Percentiles rank a stretch among this genome's conserved stretches.
These are phyloP conservation scores for Charanyca ferruginea DNA, from an alignment of 2,888 invertebrate genomes.

Conservation along the genomic window DNA sequence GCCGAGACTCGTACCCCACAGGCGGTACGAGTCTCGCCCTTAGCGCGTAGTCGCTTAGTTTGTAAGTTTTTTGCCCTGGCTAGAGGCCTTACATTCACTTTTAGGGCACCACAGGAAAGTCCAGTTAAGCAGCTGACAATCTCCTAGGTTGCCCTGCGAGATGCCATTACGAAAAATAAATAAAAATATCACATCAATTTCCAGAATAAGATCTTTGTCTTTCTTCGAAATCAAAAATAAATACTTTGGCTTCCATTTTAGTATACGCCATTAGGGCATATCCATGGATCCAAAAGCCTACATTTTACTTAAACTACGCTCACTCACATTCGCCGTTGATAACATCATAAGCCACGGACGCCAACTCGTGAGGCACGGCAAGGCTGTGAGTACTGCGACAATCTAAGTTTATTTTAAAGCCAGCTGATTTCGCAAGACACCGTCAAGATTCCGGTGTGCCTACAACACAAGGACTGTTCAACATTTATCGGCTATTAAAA, in stretches of 20 bases:
- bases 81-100: no score
- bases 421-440: slow-evolving; percentile 47
- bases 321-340: slow-evolving; percentile 34
- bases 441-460: slow-evolving; percentile 46
- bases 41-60: no score
- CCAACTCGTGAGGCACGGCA: slow-evolving; percentile 40
- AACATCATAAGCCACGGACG: slow-evolving; percentile 46
- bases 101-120: no score
- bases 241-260: not conserved
- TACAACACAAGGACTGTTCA: slow-evolving; percentile 26
- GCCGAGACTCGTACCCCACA: no score
- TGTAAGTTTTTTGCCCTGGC: no score
- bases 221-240: not conserved
- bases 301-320: slow-evolving; percentile 4
- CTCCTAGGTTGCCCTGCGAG: no score
- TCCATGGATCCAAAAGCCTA: slow-evolving; percentile 17
- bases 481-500: slow-evolving; percentile 59
- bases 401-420: slow-evolving; percentile 37
- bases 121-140: no score
- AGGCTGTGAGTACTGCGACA: slow-evolving; percentile 25
- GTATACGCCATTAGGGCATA: slow-evolving; percentile 11
- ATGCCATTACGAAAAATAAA: no score
- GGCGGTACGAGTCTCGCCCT: no score
- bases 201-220: not conserved
- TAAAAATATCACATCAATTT: no score